Conservation (phyloP, 1,140 invertebrate genomes). For the Papilio polytes region DNA sequence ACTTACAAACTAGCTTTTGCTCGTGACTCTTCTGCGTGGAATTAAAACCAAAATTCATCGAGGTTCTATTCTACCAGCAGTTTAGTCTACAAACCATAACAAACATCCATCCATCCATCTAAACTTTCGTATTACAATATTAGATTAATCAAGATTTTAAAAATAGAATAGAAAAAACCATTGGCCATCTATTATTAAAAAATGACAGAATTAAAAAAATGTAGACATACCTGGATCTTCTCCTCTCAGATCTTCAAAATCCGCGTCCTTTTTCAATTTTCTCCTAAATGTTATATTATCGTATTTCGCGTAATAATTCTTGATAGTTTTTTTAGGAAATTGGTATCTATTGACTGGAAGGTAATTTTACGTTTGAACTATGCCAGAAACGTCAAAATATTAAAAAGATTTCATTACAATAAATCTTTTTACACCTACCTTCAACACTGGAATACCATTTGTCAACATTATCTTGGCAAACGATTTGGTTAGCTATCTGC, state of each 20-base stretch:
- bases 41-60: too few species aligned
- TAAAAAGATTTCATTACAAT: neutral
- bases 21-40: too few species aligned
- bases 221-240: neutral
- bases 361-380: neutral
- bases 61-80: too few species aligned
- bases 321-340: neutral
- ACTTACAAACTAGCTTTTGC: too few species aligned
- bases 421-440: neutral
- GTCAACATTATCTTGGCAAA: neutral
- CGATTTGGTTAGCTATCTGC: neutral
- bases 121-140: too few species aligned
- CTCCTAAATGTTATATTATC: slow-evolving; percentile 12
- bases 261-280: neutral
- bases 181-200: neutral
- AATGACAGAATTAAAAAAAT: neutral
- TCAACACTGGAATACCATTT: neutral
- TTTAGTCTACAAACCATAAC: too few species aligned
- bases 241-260: slow-evolving; percentile 1
- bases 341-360: neutral
- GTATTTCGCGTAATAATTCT: neutral
- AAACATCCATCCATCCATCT: too few species aligned
- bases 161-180: too few species aligned
- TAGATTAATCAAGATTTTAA: too few species aligned
- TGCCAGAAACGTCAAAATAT: neutral